A percentile compares a stretch with the other conserved stretches of the same genome.
Conservation (phyloP, 2,113 vertebrate genomes). For the Synodontis membranacea region DNA sequence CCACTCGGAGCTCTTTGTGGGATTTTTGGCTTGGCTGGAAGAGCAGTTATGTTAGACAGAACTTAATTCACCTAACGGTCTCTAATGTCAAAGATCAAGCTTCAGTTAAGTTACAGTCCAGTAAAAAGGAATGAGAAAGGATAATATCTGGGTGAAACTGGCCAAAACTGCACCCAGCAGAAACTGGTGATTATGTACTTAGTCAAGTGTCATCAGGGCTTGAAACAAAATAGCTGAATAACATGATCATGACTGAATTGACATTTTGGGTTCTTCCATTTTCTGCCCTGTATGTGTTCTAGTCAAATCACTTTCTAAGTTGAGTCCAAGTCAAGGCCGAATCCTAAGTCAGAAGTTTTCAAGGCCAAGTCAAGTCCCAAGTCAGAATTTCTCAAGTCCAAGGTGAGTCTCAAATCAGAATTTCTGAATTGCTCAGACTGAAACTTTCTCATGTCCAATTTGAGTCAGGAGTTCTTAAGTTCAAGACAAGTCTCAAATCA, state of each 20-base stretch:
- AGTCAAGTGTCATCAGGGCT: background rate
- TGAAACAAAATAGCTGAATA: background rate
- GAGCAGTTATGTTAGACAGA: constrained; percentile 26
- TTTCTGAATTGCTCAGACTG: background rate
- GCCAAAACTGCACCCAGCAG: background rate
- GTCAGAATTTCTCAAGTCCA: background rate
- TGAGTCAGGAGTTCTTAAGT: background rate
- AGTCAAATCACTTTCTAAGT: background rate
- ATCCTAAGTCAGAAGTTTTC: background rate
- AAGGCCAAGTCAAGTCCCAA: background rate
- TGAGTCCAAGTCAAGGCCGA: background rate
- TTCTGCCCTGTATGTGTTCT: background rate
- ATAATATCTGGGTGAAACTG: background rate
- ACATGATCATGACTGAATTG: background rate
- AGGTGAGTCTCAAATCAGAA: background rate
- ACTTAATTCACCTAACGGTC: constrained; percentile 32
- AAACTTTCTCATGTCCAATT: background rate
- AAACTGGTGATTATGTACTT: background rate
- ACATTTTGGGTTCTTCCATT: background rate
- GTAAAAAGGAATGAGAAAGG: background rate
- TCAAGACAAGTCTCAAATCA: background rate
- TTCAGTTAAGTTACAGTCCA: constrained; percentile 1
- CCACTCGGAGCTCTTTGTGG: constrained; percentile 37
- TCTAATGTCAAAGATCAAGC: constrained; percentile 36
- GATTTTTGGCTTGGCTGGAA: constrained; percentile 26